Evolutionary conservation across 2,888 invertebrate species (phyloP), one percentile per base, ranked within the genome.

Genomic region (Scaptomyza caliginosa): DNA sequence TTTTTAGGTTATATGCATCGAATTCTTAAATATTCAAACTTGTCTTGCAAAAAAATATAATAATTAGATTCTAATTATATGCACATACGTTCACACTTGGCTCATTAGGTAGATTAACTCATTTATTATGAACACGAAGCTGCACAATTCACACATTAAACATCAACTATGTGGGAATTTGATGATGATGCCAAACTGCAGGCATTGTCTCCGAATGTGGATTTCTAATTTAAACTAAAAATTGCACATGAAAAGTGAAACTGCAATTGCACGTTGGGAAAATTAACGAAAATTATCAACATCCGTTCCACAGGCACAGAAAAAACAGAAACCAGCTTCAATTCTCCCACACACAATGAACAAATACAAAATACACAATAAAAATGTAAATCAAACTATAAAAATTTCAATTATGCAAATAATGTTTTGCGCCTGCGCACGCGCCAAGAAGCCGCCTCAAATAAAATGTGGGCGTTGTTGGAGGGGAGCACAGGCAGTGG

Each of bases 391-490:
- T 7, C 21, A 21, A 46, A 32, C 13, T 21, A 46, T 21, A 32
- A 65, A 43, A 49, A 67, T 60, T 51, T 49, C 30, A 70, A 60
- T 45, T 77, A 82, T 82, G 84, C 60, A 84, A 72, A 86, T 86
- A 45, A 62, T 65, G 50, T 63, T 71, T 66, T 69, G 84, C 81
- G 81, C 81, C 81, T 82, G 86, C 81, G 81, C 81, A 86, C 81
- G 77, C 84, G 84, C 66, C 86, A 74, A 58, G 46, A 40, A 32
- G 30, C 32, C 6, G 21, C 16, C 49, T 5, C 62, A 64, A 64
- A 56, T 40, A 43, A 56, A 24, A 30, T 11, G 85, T 63, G 74
- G 63, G 74, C 23, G 51, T n/a, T 38, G 51, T n/a, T 38, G 26
- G 17, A 50, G 43, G 42, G 40, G 63, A 13, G 7, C 21, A 16